Evolutionary conservation across 2,888 invertebrate species (phyloP).

Genomic region (Leptopilina syphax): DNA sequence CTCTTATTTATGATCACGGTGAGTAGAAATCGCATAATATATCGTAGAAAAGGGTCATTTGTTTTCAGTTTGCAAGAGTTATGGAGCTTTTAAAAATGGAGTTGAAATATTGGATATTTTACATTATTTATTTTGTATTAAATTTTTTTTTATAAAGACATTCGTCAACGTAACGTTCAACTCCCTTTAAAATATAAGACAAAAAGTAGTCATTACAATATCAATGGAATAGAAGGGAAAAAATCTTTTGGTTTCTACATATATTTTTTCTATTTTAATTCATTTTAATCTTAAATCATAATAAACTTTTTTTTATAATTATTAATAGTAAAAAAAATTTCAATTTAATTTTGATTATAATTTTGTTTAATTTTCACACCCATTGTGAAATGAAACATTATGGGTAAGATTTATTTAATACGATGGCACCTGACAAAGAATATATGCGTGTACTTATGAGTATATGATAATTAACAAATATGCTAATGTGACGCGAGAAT

Average conservation of each 20-base stretch:
- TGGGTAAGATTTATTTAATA: neutral
- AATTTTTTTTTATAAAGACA: neutral
- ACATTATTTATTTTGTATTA: neutral
- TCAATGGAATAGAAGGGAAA: too few relatives aligned
- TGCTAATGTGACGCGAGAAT: neutral
- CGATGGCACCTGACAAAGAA: neutral
- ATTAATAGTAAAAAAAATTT: too few relatives aligned
- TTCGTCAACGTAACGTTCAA: neutral
- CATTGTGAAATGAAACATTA: neutral
- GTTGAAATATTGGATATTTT: neutral
- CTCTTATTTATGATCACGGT: neutral
- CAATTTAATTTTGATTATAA: too few relatives aligned
- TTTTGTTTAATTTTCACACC: too few relatives aligned
- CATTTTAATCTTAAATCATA: too few relatives aligned
- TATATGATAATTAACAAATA: constrained; percentile 24
- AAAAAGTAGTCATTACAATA: too few relatives aligned
- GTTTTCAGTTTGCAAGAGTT: neutral
- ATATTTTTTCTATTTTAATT: too few relatives aligned
- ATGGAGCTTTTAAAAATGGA: neutral
- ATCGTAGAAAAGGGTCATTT: neutral
- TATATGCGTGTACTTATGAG: neutral
- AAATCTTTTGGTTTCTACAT: too few relatives aligned
- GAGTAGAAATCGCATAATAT: neutral
- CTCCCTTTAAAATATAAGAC: neutral
- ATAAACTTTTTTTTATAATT: too few relatives aligned